Evolutionary conservation across 1,140 invertebrate genomes (phyloP).

Genomic region (Achatina immaculata): DNA sequence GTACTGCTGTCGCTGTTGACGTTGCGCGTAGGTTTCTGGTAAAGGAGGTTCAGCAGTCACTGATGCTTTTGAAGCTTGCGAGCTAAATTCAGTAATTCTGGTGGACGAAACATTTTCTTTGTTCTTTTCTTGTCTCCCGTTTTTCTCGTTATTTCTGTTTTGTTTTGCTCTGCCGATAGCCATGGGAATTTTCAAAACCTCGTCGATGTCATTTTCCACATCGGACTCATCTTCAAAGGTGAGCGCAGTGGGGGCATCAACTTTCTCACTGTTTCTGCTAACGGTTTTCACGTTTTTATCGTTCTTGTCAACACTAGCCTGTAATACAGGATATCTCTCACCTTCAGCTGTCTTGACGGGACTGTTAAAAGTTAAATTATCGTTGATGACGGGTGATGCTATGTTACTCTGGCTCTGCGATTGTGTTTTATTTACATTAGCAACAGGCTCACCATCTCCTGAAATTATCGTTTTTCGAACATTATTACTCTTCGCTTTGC

Average conservation of each 20-base stretch:
- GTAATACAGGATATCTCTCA: background rate
- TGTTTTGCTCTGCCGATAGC: background rate
- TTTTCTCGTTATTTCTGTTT: constrained; percentile 11
- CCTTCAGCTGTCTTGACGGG: background rate
- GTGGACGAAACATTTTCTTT: background rate
- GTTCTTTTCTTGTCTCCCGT: background rate
- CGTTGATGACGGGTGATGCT: too few relatives aligned
- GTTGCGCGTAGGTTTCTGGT: constrained; percentile 28
- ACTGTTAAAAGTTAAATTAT: too few relatives aligned
- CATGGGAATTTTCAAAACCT: constrained; percentile 28
- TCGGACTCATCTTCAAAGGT: constrained; percentile 27
- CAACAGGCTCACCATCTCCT: too few relatives aligned
- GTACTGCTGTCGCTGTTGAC: constrained; percentile 27
- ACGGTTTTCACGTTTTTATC: constrained; percentile 3
- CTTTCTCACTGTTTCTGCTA: background rate
- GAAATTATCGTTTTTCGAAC: background rate
- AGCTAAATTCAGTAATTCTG: background rate
- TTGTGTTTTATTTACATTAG: constrained; percentile 35
- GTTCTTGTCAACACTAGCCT: background rate
- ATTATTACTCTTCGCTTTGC: background rate
- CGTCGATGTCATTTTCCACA: constrained; percentile 21
- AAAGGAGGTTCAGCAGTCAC: background rate
- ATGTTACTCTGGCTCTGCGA: too few relatives aligned
- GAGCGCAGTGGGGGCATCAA: background rate
- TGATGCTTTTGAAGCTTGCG: background rate